These are phyloP conservation scores for Oxygymnocypris stewartii DNA, from an alignment of 2,113 vertebrate genomes.

Conservation along the genomic window DNA sequence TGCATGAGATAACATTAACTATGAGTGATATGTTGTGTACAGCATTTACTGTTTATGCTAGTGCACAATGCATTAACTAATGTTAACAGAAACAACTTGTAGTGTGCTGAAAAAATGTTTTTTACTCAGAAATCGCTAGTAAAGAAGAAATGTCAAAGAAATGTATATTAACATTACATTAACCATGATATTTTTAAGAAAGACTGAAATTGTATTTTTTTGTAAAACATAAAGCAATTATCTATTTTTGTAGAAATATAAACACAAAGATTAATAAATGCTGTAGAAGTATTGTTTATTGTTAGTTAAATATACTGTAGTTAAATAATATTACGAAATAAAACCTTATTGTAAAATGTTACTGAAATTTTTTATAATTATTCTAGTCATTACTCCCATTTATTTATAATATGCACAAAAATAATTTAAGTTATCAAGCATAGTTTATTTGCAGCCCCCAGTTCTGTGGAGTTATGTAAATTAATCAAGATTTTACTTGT, in stretches of 20 bases:
- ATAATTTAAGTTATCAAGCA: not conserved
- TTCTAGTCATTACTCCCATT: not conserved
- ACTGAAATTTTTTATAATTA: not conserved
- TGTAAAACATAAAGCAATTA: too few relatives aligned
- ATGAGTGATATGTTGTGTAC: not conserved
- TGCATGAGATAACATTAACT: not conserved
- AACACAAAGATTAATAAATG: not conserved
- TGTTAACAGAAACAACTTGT: not conserved
- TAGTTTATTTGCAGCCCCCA: not conserved
- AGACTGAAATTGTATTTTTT: not conserved
- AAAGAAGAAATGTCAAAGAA: not conserved
- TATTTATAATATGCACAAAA: not conserved
- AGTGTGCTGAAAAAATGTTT: not conserved
- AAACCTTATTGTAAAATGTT: not conserved
- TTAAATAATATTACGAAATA: not conserved
- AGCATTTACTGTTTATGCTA: not conserved
- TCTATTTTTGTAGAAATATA: not conserved
- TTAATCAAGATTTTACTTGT: not conserved
- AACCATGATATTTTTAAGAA: not conserved
- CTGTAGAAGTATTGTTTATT: not conserved
- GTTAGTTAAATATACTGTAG: not conserved
- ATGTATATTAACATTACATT: not conserved
- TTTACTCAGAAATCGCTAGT: not conserved
- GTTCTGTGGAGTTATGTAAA: too few relatives aligned
- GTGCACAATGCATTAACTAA: not conserved